Evolutionary conservation across 2,113 vertebrate genomes (phyloP).

Genomic region (Engraulis encrasicolus): DNA sequence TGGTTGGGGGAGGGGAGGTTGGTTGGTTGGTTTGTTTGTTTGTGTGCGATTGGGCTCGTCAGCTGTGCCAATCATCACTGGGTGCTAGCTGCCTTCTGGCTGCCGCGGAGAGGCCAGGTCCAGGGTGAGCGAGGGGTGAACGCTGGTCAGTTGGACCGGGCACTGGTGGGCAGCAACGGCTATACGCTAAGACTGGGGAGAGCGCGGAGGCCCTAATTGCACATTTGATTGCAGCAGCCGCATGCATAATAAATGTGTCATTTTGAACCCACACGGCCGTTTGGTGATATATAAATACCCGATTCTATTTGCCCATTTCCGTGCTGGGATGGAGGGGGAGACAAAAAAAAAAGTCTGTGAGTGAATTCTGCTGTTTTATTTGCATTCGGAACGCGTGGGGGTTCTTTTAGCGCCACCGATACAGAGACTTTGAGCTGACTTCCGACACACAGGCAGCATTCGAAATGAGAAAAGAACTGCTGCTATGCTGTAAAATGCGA

Average conservation of each 20-base stretch:
- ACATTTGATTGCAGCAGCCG: conserved; percentile 54
- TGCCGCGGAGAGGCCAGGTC: not conserved
- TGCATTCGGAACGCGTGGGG: conserved; percentile 42
- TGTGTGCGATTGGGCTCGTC: not conserved
- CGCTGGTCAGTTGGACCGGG: not conserved
- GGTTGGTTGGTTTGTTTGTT: not conserved
- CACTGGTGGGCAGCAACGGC: not conserved
- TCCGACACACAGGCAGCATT: conserved; percentile 18
- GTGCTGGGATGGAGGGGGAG: not conserved
- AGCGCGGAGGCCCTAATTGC: too few relatives aligned
- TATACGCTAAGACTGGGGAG: not conserved
- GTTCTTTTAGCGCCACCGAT: conserved; percentile 34
- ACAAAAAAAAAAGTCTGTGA: too few relatives aligned
- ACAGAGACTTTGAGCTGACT: conserved; percentile 43
- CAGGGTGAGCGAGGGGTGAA: not conserved
- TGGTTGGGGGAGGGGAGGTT: too few relatives aligned
- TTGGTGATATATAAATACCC: conserved; percentile 39
- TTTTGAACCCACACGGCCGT: not conserved
- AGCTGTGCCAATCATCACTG: not conserved
- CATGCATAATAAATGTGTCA: conserved; percentile 55
- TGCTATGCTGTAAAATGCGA: not conserved
- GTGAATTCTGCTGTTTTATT: conserved; percentile 36
- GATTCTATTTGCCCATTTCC: conserved; percentile 48
- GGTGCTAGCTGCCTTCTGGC: not conserved
- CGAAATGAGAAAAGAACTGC: not conserved